Base-by-base conservation (phyloP, 2,888 invertebrate genomes). In the Cryptops parisi region DNA sequence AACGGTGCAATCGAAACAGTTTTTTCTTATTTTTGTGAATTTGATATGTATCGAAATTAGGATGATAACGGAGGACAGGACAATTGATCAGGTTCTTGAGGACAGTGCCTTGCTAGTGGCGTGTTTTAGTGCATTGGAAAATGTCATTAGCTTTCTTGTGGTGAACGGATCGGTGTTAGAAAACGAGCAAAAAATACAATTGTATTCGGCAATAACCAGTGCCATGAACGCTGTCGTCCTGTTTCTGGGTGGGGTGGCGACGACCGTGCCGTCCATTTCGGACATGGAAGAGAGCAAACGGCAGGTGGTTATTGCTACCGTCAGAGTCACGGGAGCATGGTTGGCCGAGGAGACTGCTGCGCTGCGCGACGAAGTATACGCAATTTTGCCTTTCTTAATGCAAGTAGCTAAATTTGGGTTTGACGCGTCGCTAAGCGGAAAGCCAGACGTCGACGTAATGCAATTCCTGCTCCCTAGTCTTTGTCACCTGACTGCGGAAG, bases 401-500 rank as follows among this genome's bases (percentile, higher is more conserved):
- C 76, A 80, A 43, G 68, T 87, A 27, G 82, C 82, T 15, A 87
- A 86, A 71, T 84, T 87, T 62, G 82, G 84, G 1, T 88, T 87
- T 57, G 60, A 61, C 47, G 60, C 60, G 50, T 60, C 61, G 5
- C 62, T 63, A 54, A 47, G 40, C 33, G 33, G 15, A 3, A 68
- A 70, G 9, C 65, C 62, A 71, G 61, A 70, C 77, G 26, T 67
- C 76, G 87, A 90, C 68, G 73, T 89, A 46, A 68, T 93, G 19
- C 76, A 89, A 51, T 75, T 90, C 40, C 77, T 93, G 73, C 71
- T 93, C 55, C 91, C 93, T 2, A 89, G 88, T 1, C 70, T 93
- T 3, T 93, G 91, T 64, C 89, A 93, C 68, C 76, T 94, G 60
- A 82, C 88, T 33, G 87, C 91, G 22, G 93, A 93, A 72, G 91